These are phyloP conservation scores for Leptopilina boulardi DNA, from an alignment of 1,140 invertebrate genomes.

Conservation along the genomic window DNA sequence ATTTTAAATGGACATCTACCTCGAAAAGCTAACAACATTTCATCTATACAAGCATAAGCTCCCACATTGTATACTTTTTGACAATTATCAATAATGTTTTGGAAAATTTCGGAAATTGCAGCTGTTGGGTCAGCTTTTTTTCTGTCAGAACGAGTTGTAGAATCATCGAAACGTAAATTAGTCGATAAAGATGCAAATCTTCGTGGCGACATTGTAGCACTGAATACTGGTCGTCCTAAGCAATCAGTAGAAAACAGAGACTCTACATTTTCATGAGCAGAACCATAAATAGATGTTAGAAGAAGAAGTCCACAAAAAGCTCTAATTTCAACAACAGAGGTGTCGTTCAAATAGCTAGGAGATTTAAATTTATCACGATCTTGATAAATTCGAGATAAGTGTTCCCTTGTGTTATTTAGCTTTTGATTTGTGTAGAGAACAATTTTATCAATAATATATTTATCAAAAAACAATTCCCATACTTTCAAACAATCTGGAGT, in stretches of 20 bases:
- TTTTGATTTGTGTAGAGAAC: too few relatives aligned
- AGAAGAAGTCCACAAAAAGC: constrained; percentile 31
- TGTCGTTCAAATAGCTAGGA: too few relatives aligned
- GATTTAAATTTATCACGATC: too few relatives aligned
- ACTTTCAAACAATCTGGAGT: too few relatives aligned
- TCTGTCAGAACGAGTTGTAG: too few relatives aligned
- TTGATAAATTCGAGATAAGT: too few relatives aligned
- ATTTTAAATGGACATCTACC: constrained; percentile 37
- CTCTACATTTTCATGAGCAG: constrained; percentile 36
- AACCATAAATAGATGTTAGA: constrained; percentile 36
- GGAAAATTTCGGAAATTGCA: constrained; percentile 36
- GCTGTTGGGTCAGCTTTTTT: neutral
- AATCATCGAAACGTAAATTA: too few relatives aligned
- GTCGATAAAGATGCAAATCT: too few relatives aligned
- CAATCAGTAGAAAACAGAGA: constrained; percentile 34
- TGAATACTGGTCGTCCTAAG: constrained; percentile 5
- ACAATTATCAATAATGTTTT: constrained; percentile 35
- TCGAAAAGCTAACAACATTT: constrained; percentile 1
- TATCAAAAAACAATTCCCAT: too few relatives aligned
- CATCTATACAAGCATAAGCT: constrained; percentile 40
- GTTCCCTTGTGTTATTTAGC: too few relatives aligned
- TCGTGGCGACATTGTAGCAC: neutral
- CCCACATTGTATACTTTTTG: constrained; percentile 37
- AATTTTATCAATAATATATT: too few relatives aligned
- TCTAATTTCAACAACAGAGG: neutral